Percentiles rank a stretch among this genome's conserved stretches.
phyloP scores from a whole-genome alignment of 2,888 invertebrate genomes.

The Cataglyphis rosenhaueri region DNA sequence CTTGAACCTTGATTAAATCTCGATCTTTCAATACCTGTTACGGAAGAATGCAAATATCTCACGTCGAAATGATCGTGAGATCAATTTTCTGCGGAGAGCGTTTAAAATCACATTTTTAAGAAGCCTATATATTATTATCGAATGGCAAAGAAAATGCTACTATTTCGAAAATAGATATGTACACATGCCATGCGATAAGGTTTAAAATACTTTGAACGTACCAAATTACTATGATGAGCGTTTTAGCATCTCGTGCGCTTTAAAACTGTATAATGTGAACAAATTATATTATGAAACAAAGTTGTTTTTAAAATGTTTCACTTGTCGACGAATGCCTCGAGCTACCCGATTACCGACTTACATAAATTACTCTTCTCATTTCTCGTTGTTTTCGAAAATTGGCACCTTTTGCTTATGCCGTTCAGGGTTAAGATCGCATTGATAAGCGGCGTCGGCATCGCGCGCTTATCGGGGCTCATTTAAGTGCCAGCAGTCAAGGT shows the following conservation, averaged over 20 bases:
- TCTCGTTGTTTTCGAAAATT: slow-evolving; percentile 7
- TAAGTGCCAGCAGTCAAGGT: slow-evolving; percentile 63
- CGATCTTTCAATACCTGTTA: neutral
- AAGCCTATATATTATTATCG: neutral
- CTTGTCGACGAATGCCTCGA: neutral
- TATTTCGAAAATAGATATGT: neutral
- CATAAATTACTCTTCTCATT: slow-evolving; percentile 22
- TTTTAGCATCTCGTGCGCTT: slow-evolving; percentile 8
- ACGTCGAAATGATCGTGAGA: neutral
- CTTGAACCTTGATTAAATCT: slow-evolving; percentile 13
- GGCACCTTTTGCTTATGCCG: neutral
- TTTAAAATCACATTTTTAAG: neutral
- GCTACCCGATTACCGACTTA: neutral
- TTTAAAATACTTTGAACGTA: neutral
- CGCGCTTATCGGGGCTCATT: slow-evolving; percentile 50
- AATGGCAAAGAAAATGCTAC: neutral
- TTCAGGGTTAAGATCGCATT: slow-evolving; percentile 45
- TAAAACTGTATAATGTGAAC: neutral
- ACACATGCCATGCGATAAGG: neutral
- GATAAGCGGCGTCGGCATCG: slow-evolving; percentile 42
- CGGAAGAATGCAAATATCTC: neutral
- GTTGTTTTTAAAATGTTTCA: neutral
- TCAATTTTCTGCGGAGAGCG: neutral
- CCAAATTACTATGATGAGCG: neutral
- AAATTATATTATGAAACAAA: neutral